Base-by-base conservation (phyloP, 2,113 vertebrate species). In the Gobius niger region DNA sequence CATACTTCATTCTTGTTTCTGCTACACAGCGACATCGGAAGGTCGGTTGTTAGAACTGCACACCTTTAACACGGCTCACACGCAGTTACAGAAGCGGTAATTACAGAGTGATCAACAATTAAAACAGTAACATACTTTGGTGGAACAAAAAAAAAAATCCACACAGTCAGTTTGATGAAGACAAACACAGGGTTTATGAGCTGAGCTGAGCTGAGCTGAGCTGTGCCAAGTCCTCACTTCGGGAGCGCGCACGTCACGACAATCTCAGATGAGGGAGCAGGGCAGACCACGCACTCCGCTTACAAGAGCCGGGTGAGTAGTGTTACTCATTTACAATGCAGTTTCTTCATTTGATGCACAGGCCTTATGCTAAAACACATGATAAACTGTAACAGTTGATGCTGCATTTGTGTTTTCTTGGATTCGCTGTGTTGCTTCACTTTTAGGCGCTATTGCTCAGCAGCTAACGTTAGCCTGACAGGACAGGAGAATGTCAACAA, bases 191-290 rank as follows among this genome's bases (percentile, higher is more conserved):
- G 18, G 24, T 34, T 34, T 34, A 4, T 34, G 24, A 4, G 24
- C 24, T 24, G 24, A 2, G 24, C 24, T 24, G 24, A 2, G 24
- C 24, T 24, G 47, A 14, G 12, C 47, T 15, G 13, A 68, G 69
- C 24, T 14, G 54, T 60, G 70, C 44, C 60, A 19, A 44, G 42
- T 63, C 56, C 42, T 53, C 0, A 47, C 0, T 24, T 44, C 19
- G 73, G 71, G 56, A 10, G 73, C 80, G 83, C 69, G 66, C 76
- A 82, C 84, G 88, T 85, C 87, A 87, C 77, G 81, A 76, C 82
- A 70, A 67, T 77, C 82, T 82, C 85, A 80, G 89, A 86, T 82
- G 81, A 53, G 66, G 70, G 49, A 65, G 60, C 78, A 56, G 85
- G 77, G 73, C 70, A 74, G 63, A 72, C 44, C 15, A 9, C 71